Evolutionary conservation across 2,797 vertebrate species (phyloP), one percentile per base, ranked within the genome.

Genomic region (Lepidocolaptes lacrymiger): DNA sequence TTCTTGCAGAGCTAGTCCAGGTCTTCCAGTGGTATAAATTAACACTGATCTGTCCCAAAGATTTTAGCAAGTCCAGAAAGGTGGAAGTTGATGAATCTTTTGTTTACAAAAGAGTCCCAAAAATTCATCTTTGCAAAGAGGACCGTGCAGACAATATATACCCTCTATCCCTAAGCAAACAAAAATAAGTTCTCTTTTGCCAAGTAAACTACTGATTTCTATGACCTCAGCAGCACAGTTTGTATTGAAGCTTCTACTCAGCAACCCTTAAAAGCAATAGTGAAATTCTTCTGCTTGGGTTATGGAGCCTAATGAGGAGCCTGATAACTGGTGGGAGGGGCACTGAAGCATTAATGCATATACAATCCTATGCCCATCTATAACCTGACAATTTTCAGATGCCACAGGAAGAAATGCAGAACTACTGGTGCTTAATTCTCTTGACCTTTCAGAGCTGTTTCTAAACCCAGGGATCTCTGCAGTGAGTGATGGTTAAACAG

Each of bases 271-370:
- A 96, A 97, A 92, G 89, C 71, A 95, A 64, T 82, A 87, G 39
- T 92, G 96, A 82, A 91, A 97, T 97, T 96, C 71, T 98, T 98
- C 97, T 95, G 91, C 97, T 94, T 90, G 96, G 96, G 64, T 96
- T 95, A 85, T 62, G 56, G 93, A 95, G 86, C 83, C 91, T 97
- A 97, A 97, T 95, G 94, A 94, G 93, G 89, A 91, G 66, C 93
- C 92, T 95, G 93, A 88, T 97, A 95, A 90, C 87, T 75, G 68
- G 93, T 97, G 88, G 95, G 96, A 96, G 87, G 87, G 93, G 93
- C 94, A 85, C 5, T 79, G 95, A 95, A 96, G 96, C 97, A 96
- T 96, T 97, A 96, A 94, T 61, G 95, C 92, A 95, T 97, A 73
- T 67, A 58, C 87, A 97, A 96, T 93, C 86, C 72, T 76, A 82